Evolutionary conservation across 2,797 vertebrate species (phyloP).

Genomic region (Pogonophryne albipinna): DNA sequence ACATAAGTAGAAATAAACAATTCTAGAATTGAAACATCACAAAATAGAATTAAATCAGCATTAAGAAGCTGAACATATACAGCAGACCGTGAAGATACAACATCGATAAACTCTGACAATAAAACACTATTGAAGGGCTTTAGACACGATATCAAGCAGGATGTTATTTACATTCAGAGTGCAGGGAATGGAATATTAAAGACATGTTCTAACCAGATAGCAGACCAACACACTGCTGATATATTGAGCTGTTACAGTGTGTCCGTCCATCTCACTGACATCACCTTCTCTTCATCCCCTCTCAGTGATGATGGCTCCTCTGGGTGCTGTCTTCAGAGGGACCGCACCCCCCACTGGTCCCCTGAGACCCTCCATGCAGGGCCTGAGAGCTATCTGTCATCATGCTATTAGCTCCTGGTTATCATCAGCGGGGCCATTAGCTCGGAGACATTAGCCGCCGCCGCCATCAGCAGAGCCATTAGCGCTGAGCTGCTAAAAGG

Average conservation of each 20-base stretch:
- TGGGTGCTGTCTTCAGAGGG: constrained; percentile 53
- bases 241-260: background rate
- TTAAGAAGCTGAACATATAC: no score
- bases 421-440: constrained; percentile 79
- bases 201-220: no score
- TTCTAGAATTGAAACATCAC: no score
- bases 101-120: no score
- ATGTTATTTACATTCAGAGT: no score
- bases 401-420: constrained; percentile 75
- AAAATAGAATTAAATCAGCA: no score
- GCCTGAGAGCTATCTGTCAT: constrained; percentile 76
- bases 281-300: constrained; percentile 44
- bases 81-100: no score
- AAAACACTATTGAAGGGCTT: no score
- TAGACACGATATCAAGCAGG: no score
- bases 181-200: no score
- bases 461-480: constrained; percentile 78
- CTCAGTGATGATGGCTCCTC: constrained; percentile 46
- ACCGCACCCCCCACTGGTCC: constrained; percentile 56
- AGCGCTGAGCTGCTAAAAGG: constrained; percentile 73
- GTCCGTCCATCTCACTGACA: constrained; percentile 30
- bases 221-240: no score
- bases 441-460: constrained; percentile 76
- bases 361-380: constrained; percentile 60
- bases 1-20: no score